Evolutionary conservation across 2,888 invertebrate species (phyloP).

Genomic region (Itoplectis maculator): DNA sequence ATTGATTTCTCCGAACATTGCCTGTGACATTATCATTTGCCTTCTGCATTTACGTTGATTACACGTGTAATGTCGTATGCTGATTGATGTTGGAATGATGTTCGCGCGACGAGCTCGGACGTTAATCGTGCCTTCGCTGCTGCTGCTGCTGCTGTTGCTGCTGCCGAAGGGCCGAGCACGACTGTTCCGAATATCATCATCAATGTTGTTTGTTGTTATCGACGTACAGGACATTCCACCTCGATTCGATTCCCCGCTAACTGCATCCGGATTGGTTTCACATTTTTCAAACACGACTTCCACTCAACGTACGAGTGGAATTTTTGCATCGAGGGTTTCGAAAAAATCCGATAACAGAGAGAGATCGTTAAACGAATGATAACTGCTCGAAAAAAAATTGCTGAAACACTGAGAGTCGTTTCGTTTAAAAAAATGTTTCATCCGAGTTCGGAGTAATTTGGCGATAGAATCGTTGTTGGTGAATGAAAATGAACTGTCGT

Average conservation of each 20-base stretch:
- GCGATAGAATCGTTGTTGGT: too few relatives aligned
- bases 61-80: constrained; percentile 66
- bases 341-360: too few relatives aligned
- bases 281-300: too few relatives aligned
- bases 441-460: too few relatives aligned
- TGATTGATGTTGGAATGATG: constrained; percentile 70
- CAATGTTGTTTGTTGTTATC: constrained; percentile 28
- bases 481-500: constrained; percentile 18
- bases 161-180: constrained; percentile 49
- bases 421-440: too few relatives aligned
- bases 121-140: constrained; percentile 20
- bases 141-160: constrained; percentile 38
- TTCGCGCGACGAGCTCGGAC: constrained; percentile 44
- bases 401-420: too few relatives aligned
- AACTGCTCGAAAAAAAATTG: too few relatives aligned
- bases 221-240: background rate
- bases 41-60: constrained; percentile 57
- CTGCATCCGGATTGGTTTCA: background rate
- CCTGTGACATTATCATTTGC: constrained; percentile 61
- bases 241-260: too few relatives aligned
- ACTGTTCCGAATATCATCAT: constrained; percentile 36
- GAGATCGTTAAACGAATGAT: too few relatives aligned
- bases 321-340: too few relatives aligned
- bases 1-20: constrained; percentile 59
- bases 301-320: too few relatives aligned